Conservation (phyloP, 2,888 invertebrate species). For the Plebejus anna region DNA sequence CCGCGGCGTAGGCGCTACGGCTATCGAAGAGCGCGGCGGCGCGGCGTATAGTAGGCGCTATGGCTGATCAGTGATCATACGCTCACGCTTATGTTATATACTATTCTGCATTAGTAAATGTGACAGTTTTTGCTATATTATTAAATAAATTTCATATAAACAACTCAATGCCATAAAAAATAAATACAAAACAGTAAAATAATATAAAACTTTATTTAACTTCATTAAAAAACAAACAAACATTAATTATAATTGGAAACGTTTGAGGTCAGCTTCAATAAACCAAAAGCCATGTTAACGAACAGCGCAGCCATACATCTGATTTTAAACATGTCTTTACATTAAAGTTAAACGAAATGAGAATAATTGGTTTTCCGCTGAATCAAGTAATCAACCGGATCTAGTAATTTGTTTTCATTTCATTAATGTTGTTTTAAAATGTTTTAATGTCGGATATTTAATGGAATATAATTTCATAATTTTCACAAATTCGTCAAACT, state of each 20-base stretch:
- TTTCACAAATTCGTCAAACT: background rate
- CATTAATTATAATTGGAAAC: slow-evolving; percentile 25
- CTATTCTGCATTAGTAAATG: no score
- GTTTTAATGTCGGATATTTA: background rate
- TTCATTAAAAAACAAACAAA: slow-evolving; percentile 12
- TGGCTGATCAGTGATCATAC: no score
- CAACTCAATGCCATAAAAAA: background rate
- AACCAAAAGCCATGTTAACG: slow-evolving; percentile 39
- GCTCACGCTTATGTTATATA: no score
- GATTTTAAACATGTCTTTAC: slow-evolving; percentile 44
- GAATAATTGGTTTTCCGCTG: slow-evolving; percentile 42
- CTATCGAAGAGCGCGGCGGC: no score
- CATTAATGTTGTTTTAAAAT: slow-evolving; percentile 30
- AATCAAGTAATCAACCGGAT: slow-evolving; percentile 36
- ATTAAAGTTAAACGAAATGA: slow-evolving; percentile 45
- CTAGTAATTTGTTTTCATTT: slow-evolving; percentile 42
- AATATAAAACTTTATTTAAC: background rate
- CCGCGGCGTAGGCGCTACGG: no score
- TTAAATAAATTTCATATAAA: background rate
- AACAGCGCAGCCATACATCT: slow-evolving; percentile 42
- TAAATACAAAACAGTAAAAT: background rate
- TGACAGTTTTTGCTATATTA: background rate
- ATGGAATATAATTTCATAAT: slow-evolving; percentile 3
- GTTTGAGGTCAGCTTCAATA: slow-evolving; percentile 28
- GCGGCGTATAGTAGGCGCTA: no score